Evolutionary conservation across 2,113 vertebrate genomes (phyloP).

Genomic region (Atractosteus spatula): DNA sequence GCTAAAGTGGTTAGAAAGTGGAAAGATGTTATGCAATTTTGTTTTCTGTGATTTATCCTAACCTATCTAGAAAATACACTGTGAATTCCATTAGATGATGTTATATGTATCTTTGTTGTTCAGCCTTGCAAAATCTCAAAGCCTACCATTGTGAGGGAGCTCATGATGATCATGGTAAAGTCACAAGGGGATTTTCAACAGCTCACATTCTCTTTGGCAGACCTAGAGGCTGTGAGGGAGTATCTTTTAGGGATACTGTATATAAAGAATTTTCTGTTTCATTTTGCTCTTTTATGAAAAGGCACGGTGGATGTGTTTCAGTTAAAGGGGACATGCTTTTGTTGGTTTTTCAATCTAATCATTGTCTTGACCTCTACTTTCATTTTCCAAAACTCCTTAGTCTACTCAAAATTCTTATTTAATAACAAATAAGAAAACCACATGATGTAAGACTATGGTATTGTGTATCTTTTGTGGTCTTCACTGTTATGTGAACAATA

Average conservation of each 20-base stretch:
- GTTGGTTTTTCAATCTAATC: too few relatives aligned
- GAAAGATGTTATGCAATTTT: neutral
- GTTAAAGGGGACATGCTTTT: too few relatives aligned
- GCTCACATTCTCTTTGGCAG: conserved; percentile 20
- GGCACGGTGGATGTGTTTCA: too few relatives aligned
- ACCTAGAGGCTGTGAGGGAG: conserved; percentile 25
- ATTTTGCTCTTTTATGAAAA: too few relatives aligned
- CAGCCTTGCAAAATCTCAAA: conserved; percentile 29
- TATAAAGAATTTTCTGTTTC: conserved; percentile 51
- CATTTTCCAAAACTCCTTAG: too few relatives aligned
- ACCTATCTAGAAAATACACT: neutral
- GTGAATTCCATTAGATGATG: neutral
- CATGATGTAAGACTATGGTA: too few relatives aligned
- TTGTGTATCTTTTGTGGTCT: too few relatives aligned
- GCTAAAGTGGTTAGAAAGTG: too few relatives aligned
- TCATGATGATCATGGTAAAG: conserved; percentile 44
- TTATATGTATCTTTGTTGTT: conserved; percentile 1
- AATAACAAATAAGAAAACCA: too few relatives aligned
- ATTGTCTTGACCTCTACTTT: too few relatives aligned
- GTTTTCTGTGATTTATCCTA: neutral
- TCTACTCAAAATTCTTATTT: too few relatives aligned
- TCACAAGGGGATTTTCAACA: conserved; percentile 46
- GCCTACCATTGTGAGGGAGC: conserved; percentile 29
- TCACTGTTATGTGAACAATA: too few relatives aligned
- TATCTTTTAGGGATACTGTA: neutral